These are phyloP conservation scores for Periophthalmus magnuspinnatus DNA, from an alignment of 2,797 vertebrate genomes.

Conservation along the genomic window DNA sequence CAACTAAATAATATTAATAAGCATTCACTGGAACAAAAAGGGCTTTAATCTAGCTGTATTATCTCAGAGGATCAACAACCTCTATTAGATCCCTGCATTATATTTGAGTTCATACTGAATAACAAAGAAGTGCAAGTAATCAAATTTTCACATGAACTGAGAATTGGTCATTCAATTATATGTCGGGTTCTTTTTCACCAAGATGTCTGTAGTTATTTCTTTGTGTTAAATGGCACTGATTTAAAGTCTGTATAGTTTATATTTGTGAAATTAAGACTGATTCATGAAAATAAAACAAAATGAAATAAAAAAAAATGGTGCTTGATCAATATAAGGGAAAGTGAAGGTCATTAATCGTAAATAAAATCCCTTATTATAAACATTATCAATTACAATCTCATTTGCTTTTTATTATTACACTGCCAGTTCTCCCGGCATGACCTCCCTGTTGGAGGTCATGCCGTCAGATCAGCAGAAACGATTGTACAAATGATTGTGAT, in stretches of 20 bases:
- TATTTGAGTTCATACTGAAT: neutral
- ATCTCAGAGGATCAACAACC: neutral
- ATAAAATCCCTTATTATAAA: neutral
- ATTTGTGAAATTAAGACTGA: too few relatives aligned
- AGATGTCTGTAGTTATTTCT: too few relatives aligned
- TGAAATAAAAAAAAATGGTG: too few relatives aligned
- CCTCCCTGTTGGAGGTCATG: neutral
- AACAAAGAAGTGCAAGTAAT: too few relatives aligned
- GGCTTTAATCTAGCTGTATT: neutral
- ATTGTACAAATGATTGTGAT: neutral
- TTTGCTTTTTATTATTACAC: neutral
- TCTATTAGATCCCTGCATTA: neutral
- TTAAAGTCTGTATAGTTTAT: too few relatives aligned
- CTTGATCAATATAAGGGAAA: too few relatives aligned
- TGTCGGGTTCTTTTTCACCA: too few relatives aligned
- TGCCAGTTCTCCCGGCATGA: neutral
- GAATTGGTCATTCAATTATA: too few relatives aligned
- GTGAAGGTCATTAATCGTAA: too few relatives aligned
- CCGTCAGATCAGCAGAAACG: constrained; percentile 9
- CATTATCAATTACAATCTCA: neutral
- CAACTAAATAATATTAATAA: neutral
- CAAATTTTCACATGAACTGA: too few relatives aligned
- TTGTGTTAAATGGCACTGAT: too few relatives aligned
- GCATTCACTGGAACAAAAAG: neutral
- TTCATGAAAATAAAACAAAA: too few relatives aligned